Evolutionary conservation across 1,140 invertebrate species (phyloP).

Genomic region (Reticulitermes speratus): DNA sequence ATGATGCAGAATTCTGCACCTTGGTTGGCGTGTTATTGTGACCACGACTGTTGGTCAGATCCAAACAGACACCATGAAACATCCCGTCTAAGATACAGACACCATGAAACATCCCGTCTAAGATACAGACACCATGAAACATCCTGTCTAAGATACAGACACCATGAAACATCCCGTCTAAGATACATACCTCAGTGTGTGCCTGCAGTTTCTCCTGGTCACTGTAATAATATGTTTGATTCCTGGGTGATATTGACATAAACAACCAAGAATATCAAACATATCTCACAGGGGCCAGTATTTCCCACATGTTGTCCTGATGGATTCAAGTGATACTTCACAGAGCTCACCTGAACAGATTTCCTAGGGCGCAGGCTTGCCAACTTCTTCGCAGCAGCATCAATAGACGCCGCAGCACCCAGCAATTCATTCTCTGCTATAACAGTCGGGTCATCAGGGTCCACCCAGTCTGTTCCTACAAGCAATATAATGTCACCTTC

Average conservation of each 20-base stretch:
- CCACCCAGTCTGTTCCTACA: slow-evolving; percentile 84
- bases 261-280: slow-evolving; percentile 99
- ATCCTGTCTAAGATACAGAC: no score
- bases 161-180: no score
- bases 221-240: slow-evolving; percentile 98
- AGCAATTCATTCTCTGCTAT: slow-evolving; percentile 98
- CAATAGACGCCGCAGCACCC: slow-evolving; percentile 95
- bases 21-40: no score
- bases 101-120: no score
- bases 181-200: not conserved
- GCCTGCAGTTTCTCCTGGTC: slow-evolving; percentile 40
- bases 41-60: no score
- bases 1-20: no score
- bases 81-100: no score
- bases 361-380: slow-evolving; percentile 84
- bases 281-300: slow-evolving; percentile 84
- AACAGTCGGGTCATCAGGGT: slow-evolving; percentile 95
- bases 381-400: slow-evolving; percentile 95
- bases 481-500: not conserved
- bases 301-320: not conserved
- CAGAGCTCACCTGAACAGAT: slow-evolving; percentile 51
- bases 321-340: not conserved
- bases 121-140: no score
- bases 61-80: no score
- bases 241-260: slow-evolving; percentile 83